Base-by-base conservation (phyloP, 30 jellyfish, hydroid and myxozoan genomes). In the Aurelia coerulea region DNA sequence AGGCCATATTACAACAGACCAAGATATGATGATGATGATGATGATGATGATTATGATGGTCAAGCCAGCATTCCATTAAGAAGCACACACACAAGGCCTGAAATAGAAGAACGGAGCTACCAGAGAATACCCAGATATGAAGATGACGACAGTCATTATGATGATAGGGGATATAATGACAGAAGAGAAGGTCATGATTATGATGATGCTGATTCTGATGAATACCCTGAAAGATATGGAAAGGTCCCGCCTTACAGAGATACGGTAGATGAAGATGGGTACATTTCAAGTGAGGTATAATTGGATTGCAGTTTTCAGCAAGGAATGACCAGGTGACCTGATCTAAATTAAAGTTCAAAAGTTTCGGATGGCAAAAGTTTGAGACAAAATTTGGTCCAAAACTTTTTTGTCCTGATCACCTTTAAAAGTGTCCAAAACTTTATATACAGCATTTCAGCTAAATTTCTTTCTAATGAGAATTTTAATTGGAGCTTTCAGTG, bases 211-310 rank as follows among this genome's bases (percentile, higher is more conserved):
- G 84, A 73, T 19, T 15, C 46, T 17, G 73, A 73, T 73, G 84
- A n/a, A 5, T 15, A n/a, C 37, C 42, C 46, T 15, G 73, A 41
- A 18, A 29, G 71, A 10, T 50, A 73, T 31, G 62, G 17, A 10
- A 73, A 60, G 39, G 93, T 76, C 50, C 69, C 74, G 14, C 83
- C 81, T 6, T 62, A 73, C 17, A 75, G 59, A 29, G 87, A 62
- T 17, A 58, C 65, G 6, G 19, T 73, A 37, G 88, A 84, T 29
- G 84, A 81, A 58, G 93, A 84, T 73, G 93, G 93, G 17, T 71
- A 73, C 46, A 56, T 73, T 51, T 74, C 88, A 73, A 84, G 93
- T 66, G 81, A 74, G 11, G 93, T 73, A 53, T 84, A 65, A 65
- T 2, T 46, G 14, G 6, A 4, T 46, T 46, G 56, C 56, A 4